Base-by-base conservation (phyloP, 2,888 invertebrate genomes). In the Ariolimax columbianus region DNA sequence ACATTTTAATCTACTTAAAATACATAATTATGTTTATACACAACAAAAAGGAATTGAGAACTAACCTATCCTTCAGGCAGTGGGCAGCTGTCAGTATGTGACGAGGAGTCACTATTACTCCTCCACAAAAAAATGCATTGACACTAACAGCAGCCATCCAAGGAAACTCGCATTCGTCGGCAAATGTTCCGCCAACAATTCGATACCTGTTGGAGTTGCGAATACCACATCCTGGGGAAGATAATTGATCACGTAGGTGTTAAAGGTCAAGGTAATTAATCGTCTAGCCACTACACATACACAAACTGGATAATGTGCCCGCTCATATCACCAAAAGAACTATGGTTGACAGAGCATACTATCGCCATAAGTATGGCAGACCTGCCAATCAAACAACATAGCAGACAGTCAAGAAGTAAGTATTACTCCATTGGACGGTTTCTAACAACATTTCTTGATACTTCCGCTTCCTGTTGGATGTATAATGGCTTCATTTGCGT, bases 61-160 rank as follows among this genome's bases (percentile, higher is more conserved):
- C 73, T 73, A 2, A 82, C 82, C 30, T 72, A 51, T 82, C 73
- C 72, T 40, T 72, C 47, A 88, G 43, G 47, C 88, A 88, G 77
- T 88, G 88, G 7, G 86, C 88, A n/a, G 88, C 88, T 19, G 88
- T 88, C 36, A 88, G 63, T 33, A 88, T 68, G 55, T 85, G 84
- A 2, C 83, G 78, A 7, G 33, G 36, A 55, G 87, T 86, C 33
- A 88, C 38, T 19, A 91, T 84, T 30, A 86, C 88, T n/a, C 90
- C 91, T 0, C 90, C 91, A 78, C 91, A 91, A 59, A 87, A 79
- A n/a, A 30, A 30, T 47, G 63, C 11, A 23, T 83, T 68, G 0
- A 83, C 70, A 30, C 55, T 51, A 30, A 84, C 59, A 11, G 72
- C 83, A 23, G 84, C 87, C 26, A 81, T 38, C 86, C 86, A 88